These are phyloP conservation scores for Neelides folsomi DNA, from an alignment of 2,888 invertebrate species.

Conservation along the genomic window DNA sequence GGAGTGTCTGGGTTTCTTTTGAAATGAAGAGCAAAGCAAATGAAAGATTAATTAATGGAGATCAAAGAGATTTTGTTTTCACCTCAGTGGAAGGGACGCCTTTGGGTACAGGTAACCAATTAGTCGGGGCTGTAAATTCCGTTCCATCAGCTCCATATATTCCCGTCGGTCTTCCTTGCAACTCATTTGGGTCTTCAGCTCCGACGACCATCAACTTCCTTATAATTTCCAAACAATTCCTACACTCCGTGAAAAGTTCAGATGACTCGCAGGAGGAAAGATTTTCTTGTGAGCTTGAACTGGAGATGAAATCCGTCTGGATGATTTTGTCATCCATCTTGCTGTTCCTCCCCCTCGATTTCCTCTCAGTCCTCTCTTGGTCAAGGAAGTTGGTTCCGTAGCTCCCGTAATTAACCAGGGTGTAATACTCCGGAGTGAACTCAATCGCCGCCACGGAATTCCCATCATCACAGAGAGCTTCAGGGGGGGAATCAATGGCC, in stretches of 20 bases:
- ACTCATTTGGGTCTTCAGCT: slow-evolving; percentile 3
- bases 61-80: not conserved
- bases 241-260: slow-evolving; percentile 29
- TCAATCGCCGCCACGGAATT: slow-evolving; percentile 22
- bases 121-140: slow-evolving; percentile 20
- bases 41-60: not conserved
- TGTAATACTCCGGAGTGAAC: slow-evolving; percentile 32
- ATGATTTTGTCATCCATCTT: slow-evolving; percentile 31
- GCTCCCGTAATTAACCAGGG: slow-evolving; percentile 31
- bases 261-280: slow-evolving; percentile 22
- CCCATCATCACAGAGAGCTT: not conserved
- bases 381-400: slow-evolving; percentile 30
- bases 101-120: slow-evolving; percentile 29
- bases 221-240: slow-evolving; percentile 31
- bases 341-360: not conserved
- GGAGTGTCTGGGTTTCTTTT: no score
- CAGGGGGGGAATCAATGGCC: not conserved
- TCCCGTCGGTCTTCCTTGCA: not conserved
- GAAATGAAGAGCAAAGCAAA: not conserved
- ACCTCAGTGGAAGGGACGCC: slow-evolving; percentile 30
- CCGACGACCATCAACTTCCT: slow-evolving; percentile 24
- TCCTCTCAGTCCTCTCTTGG: slow-evolving; percentile 13
- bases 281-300: slow-evolving; percentile 22
- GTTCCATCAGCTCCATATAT: slow-evolving; percentile 5
- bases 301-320: slow-evolving; percentile 28